Evolutionary conservation across 2,113 vertebrate species (phyloP), one percentile per base, ranked within the genome.

Genomic region (Propithecus coquereli): DNA sequence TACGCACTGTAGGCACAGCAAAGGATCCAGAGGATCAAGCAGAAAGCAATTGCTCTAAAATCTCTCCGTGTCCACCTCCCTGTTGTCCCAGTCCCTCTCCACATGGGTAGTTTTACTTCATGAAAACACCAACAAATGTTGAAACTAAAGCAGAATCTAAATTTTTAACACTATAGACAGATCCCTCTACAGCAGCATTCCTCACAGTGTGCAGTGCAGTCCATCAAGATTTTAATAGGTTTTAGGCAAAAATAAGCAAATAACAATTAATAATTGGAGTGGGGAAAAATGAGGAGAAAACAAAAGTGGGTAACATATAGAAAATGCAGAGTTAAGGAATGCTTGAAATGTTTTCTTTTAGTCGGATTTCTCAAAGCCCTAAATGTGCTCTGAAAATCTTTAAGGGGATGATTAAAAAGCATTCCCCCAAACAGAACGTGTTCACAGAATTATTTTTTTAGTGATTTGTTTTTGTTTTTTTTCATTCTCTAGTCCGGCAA

Each of bases 61-160:
- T 25, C 43, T 25, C 9, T 25, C 25, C 1, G 16, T 54, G 0
- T 7, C 14, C 65, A 25, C 52, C 27, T 34, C 43, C 52, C 9
- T 17, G 25, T 23, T n/a, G 61, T 27, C 37, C 32, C 18, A 22
- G 7, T n/a, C 54, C n/a, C 79, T 82, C 57, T 17, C 8, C 14
- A 1, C 10, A 1, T 10, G 17, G 1, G 13, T 34, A n/a, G 45
- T 0, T 16, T 27, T 2, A 54, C 22, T 40, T 54, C 77, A 27
- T 3, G 16, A 27, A 22, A 45, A 63, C 25, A 25, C 20, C 20
- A 40, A 17, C n/a, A 25, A 20, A 16, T 47, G 37, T 2, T 30
- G 17, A 16, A 14, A 66, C 22, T 3, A 3, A 32, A 25, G 11
- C 18, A 7, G 22, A 37, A 22, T n/a, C 40, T 59, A 43, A 27